Evolutionary conservation across 2,797 vertebrate genomes (phyloP), one percentile per base, ranked within the genome.

Genomic region (Coranthus polyacanthus): DNA sequence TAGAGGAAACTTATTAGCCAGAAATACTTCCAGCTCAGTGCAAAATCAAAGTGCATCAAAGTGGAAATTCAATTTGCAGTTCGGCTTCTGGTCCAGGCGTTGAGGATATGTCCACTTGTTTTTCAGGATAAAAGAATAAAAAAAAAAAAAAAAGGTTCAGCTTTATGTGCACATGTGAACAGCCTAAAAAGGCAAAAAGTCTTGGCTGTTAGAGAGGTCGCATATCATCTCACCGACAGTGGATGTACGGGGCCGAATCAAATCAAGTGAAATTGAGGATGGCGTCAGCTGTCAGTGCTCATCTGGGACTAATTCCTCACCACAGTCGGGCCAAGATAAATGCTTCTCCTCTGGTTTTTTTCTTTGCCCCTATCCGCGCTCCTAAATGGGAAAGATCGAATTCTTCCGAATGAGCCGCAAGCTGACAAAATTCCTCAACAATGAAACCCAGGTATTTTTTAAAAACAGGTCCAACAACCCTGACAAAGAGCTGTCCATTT

Each of bases 161-260:
- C 45, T 60, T 13, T 12, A 34, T 22, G 56, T 17, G 47, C 21
- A 45, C 18, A 49, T 26, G 50, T 58, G 43, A 44, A 73, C 17
- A 69, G 34, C 85, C 86, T 86, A 82, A 89, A 88, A 87, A 90
- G 81, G 84, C 56, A 84, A 87, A 69, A 68, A 65, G 60, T 65
- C 61, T 41, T 75, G 71, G 61, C 66, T 67, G 78, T 77, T 64
- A 59, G 61, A 73, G 41, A 73, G 77, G 52, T 47, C 61, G 64
- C 24, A 22, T 37, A 43, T 82, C 65, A 59, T 60, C 69, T 77
- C 66, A 57, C 38, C 62, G 70, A 71, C 69, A 44, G 49, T 36
- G 24, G 57, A 69, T 46, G 72, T 16, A 59, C 11, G 42, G 36
- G 61, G 75, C 58, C 32, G 60, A 75, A 81, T 73, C 71, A 70